Percentiles rank a stretch among this genome's conserved stretches.
phyloP scores from a whole-genome alignment of 2,797 vertebrate genomes.

The Peromyscus aztecus region DNA sequence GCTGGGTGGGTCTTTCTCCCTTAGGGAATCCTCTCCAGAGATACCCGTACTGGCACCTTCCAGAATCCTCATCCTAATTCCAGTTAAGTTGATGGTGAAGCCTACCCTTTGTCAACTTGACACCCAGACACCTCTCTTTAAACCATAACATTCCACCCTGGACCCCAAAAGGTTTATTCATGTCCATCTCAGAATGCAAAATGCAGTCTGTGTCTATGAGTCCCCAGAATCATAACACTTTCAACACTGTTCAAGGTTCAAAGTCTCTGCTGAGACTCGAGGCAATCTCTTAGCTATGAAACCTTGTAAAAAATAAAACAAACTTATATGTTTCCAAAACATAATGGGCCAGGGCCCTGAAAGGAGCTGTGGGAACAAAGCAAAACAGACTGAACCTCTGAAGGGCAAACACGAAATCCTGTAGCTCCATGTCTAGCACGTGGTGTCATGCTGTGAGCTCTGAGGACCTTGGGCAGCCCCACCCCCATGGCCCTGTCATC shows the following conservation, averaged over 20 bases:
- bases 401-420: too few relatives aligned
- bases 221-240: background rate
- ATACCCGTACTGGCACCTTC: background rate
- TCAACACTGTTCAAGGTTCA: background rate
- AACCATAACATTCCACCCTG: background rate
- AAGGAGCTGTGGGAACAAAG: background rate
- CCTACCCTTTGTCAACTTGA: background rate
- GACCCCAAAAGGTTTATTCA: background rate
- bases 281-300: background rate
- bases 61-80: background rate
- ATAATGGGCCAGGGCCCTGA: background rate
- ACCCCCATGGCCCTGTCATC: background rate
- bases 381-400: background rate
- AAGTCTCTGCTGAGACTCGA: background rate
- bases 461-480: background rate
- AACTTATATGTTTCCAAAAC: background rate
- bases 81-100: background rate
- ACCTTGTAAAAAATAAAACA: background rate
- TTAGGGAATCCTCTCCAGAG: background rate
- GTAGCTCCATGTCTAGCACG: too few relatives aligned
- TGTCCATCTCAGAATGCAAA: background rate
- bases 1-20: background rate
- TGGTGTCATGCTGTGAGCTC: background rate
- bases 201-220: background rate
- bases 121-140: background rate